Base-by-base conservation (phyloP, 2,113 vertebrate species). In the Sander vitreus region DNA sequence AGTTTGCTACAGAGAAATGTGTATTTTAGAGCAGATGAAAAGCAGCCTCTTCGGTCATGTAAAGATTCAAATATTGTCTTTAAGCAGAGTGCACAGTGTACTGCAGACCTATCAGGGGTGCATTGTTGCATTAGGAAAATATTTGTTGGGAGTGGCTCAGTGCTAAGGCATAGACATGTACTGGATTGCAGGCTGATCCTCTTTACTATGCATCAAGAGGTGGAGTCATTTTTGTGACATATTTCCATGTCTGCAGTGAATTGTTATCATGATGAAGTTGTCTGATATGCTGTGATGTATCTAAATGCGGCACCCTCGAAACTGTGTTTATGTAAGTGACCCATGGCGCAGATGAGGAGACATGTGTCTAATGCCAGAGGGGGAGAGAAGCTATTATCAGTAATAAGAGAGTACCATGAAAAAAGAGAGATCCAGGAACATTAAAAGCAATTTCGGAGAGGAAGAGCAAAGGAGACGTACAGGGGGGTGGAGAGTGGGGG, bases 351-450 rank as follows among this genome's bases (percentile, higher is more conserved):
- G 78, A 89, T 73, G 76, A 86, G 84, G 69, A 91, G 84, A 90
- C 81, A 81, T 91, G 85, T 83, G 83, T 90, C 84, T 88, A 19
- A 84, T 82, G 81, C 89, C 84, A 80, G 79, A 76, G 84, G 86
- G 80, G 65, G 55, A 76, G 57, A 83, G 64, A 23, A 53, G 76
- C 77, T 85, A 43, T 84, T 86, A 91, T 83, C 78, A 81, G 80
- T 47, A 73, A 73, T 48, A 76, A 68, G 3, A 85, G 30, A 72
- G 58, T 60, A 23, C 25, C 8, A 21, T 39, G 30, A 75, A 67
- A 82, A 71, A 54, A 48, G 39, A 66, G 58, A 66, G 25, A 79
- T 60, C 73, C 67, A 5, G 51, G 55, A 74, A 69, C 57, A 84
- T 81, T 88, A 84, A 70, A 84, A 90, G 70, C 76, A 74, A 81